These are phyloP conservation scores for Caranx ignobilis DNA, from an alignment of 2,113 vertebrate genomes.

Conservation along the genomic window DNA sequence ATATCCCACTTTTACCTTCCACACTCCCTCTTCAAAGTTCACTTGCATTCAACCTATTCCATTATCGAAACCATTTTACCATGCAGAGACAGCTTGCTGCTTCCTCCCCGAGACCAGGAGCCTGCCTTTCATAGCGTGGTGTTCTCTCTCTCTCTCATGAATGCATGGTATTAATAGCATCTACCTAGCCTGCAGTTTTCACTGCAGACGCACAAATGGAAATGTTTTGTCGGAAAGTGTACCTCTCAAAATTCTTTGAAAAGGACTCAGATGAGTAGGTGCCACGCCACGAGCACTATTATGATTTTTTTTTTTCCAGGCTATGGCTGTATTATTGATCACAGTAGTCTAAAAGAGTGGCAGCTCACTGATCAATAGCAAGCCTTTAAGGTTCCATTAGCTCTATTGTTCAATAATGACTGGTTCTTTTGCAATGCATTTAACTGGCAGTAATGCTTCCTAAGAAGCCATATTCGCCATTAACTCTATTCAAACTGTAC, in stretches of 20 bases:
- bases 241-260: conserved; percentile 54
- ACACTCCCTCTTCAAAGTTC: conserved; percentile 39
- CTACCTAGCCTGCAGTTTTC: conserved; percentile 52
- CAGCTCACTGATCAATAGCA: conserved; percentile 63
- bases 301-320: conserved; percentile 34
- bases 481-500: conserved; percentile 31
- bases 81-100: conserved; percentile 35
- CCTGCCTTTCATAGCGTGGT: conserved; percentile 61
- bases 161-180: conserved; percentile 63
- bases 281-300: conserved; percentile 34
- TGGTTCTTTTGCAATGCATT: conserved; percentile 48
- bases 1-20: conserved; percentile 23
- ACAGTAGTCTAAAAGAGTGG: conserved; percentile 50
- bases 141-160: conserved; percentile 34
- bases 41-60: conserved; percentile 33
- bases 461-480: conserved; percentile 35
- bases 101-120: conserved; percentile 25
- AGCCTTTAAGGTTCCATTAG: conserved; percentile 70
- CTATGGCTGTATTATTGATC: conserved; percentile 68
- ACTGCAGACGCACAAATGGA: conserved; percentile 59
- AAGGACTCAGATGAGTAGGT: conserved; percentile 26
- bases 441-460: conserved; percentile 58
- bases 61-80: conserved; percentile 58
- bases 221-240: conserved; percentile 60
- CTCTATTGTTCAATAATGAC: conserved; percentile 61